Evolutionary conservation across 1,140 invertebrate species (phyloP).

Genomic region (Homarus americanus): DNA sequence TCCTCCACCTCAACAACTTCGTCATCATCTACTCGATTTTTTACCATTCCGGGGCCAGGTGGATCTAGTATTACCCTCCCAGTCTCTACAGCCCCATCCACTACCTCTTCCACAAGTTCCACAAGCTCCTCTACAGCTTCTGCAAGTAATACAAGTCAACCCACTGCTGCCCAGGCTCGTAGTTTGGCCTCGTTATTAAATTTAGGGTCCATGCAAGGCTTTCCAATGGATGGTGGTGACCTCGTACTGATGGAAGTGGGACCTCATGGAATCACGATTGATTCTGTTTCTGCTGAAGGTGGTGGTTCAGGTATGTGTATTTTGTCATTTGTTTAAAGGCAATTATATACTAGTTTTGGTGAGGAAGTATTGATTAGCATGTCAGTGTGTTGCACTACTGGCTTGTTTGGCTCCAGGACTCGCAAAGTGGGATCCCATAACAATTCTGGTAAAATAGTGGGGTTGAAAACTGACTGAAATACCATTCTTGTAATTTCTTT

Average conservation of each 20-base stretch:
- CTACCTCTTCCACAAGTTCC: slow-evolving; percentile 12
- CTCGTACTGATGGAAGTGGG: slow-evolving; percentile 86
- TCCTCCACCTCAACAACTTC: slow-evolving; percentile 35
- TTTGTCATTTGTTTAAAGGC: slow-evolving; percentile 31
- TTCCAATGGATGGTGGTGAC: slow-evolving; percentile 78
- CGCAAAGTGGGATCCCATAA: too few species aligned
- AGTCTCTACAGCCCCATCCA: slow-evolving; percentile 6
- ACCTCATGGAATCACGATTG: slow-evolving; percentile 82
- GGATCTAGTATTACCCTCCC: slow-evolving; percentile 7
- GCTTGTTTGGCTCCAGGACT: too few species aligned
- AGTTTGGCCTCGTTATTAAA: slow-evolving; percentile 47
- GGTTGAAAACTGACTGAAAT: too few species aligned
- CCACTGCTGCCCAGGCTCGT: slow-evolving; percentile 27
- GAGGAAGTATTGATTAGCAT: too few species aligned
- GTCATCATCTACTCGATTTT: background rate
- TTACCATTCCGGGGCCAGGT: background rate
- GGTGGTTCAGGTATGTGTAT: slow-evolving; percentile 76
- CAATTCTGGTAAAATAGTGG: too few species aligned
- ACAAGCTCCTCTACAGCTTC: slow-evolving; percentile 16
- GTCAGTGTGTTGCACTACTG: too few species aligned
- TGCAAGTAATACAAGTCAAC: slow-evolving; percentile 17
- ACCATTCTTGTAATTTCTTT: too few species aligned
- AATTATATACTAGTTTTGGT: too few species aligned
- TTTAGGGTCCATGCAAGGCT: slow-evolving; percentile 56
- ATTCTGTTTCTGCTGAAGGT: slow-evolving; percentile 79